These are phyloP conservation scores for Apamea crenata DNA, from an alignment of 2,888 invertebrate genomes.

Conservation along the genomic window DNA sequence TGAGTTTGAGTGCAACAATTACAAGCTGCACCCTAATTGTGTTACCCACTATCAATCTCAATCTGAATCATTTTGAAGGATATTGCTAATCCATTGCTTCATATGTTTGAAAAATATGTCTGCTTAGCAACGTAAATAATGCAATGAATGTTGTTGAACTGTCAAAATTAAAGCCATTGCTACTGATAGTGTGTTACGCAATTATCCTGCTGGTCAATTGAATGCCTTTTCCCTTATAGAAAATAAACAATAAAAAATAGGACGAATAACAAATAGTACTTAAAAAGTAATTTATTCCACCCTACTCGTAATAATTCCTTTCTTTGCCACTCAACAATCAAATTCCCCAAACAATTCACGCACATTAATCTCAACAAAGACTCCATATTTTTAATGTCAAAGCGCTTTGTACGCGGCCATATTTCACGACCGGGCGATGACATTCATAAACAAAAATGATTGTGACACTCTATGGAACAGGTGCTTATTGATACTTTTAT, in stretches of 20 bases:
- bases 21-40: neutral
- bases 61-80: no score
- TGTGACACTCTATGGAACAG: slow-evolving; percentile 43
- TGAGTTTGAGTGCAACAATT: neutral
- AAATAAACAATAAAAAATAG: no score
- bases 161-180: no score
- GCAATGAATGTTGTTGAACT: no score
- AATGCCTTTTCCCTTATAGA: neutral
- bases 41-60: no score
- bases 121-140: no score
- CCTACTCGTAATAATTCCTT: slow-evolving; percentile 14
- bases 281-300: slow-evolving; percentile 15
- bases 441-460: slow-evolving; percentile 51
- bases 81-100: no score
- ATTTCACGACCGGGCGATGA: slow-evolving; percentile 47
- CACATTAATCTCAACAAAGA: slow-evolving; percentile 31
- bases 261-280: neutral
- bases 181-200: no score
- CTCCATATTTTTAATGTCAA: slow-evolving; percentile 54
- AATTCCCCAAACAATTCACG: slow-evolving; percentile 25
- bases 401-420: slow-evolving; percentile 52
- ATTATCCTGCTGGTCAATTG: neutral
- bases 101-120: no score
- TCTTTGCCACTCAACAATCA: slow-evolving; percentile 29
- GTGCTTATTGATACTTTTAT: slow-evolving; percentile 21